Evolutionary conservation across 2,888 invertebrate species (phyloP).

Genomic region (Spodoptera littoralis): DNA sequence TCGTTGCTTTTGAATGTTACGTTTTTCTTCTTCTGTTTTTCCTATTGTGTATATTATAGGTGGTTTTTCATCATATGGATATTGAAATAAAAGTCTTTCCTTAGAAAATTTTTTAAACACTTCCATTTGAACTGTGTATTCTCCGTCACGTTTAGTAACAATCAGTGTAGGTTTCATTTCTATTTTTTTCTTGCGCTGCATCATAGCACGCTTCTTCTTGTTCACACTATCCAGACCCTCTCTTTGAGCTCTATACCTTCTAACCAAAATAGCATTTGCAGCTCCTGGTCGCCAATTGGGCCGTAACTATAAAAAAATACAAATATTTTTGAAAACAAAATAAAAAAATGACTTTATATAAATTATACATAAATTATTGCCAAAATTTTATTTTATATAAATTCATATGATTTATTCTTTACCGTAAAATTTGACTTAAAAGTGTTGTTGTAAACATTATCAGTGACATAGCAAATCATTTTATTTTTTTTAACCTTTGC

Average conservation of each 20-base stretch:
- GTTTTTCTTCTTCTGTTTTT: constrained; percentile 79
- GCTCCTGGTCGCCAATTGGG: constrained; percentile 85
- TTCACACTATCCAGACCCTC: constrained; percentile 78
- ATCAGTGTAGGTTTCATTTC: constrained; percentile 80
- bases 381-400: no score
- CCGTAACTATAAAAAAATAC: constrained; percentile 69
- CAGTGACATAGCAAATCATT: no score
- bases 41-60: constrained; percentile 81
- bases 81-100: constrained; percentile 78
- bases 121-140: constrained; percentile 84
- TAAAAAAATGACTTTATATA: no score
- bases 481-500: no score
- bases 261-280: constrained; percentile 76
- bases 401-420: no score
- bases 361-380: no score
- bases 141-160: constrained; percentile 78
- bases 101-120: constrained; percentile 84
- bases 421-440: no score
- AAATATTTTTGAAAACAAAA: neutral
- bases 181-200: constrained; percentile 80
- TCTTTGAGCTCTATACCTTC: constrained; percentile 75
- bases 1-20: constrained; percentile 74
- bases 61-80: constrained; percentile 83
- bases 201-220: constrained; percentile 80
- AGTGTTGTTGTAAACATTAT: no score